Base-by-base conservation (phyloP, 2,888 invertebrate species). In the Stenolophus ochropezus region DNA sequence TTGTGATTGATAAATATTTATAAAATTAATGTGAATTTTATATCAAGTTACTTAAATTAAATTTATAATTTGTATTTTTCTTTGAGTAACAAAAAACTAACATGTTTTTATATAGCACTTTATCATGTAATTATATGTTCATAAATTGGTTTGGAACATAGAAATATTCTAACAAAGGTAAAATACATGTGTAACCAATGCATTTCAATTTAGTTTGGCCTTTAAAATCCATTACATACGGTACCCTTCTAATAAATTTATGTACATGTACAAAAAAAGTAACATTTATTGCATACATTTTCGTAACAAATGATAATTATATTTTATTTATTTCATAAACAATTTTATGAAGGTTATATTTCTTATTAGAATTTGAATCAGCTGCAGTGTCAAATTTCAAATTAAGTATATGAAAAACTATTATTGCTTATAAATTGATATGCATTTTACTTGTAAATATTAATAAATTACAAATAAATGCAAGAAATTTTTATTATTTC, bases 1-100 rank as follows among this genome's bases (percentile, higher is more conserved):
- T 8, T 42, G 18, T 33, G 27, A 69, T 18, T 69, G 33, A 69
- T 69, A 69, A 69, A 69, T 69, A 69, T 69, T 69, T 69, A 69
- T 69, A 20, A 33, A 33, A 69, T 61, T 61, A 25, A 61, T 61
- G 61, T 4, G 61, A 23, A 56, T 23, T 25, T 58, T 58, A 23
- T 58, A 58, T 58, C 58, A 21, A 14, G 25, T 61, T 25, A 61
- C 14, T 23, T 42, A 25, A 61, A 56, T 56, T 56, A 61, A 61
- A 21, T 58, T 58, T 16, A 14, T 51, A 4, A 53, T 53, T 53
- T 53, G 4, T 16, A 51, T 51, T 14, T 51, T 51, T 51, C 51
- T 5, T 51, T n/a, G n/a, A n/a, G n/a, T n/a, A n/a, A 51, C 4
- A 14, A 0, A 51, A 51, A 51, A 42, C 11, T n/a, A 1, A 42